Conservation (phyloP, 2,888 invertebrate genomes). For the Lepetodrilus schrolli region DNA sequence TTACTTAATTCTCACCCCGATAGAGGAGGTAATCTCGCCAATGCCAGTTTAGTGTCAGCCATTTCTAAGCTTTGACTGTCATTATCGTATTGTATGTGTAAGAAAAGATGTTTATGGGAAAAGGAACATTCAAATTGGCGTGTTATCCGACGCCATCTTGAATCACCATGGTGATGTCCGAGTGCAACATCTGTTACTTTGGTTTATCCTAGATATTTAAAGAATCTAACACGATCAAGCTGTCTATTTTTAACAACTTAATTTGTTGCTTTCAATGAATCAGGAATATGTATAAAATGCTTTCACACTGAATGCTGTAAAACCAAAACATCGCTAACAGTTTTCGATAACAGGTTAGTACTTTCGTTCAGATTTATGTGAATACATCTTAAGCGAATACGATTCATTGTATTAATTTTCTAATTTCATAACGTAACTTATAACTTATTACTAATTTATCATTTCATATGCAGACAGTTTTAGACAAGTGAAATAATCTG, state of each 20-base stretch:
- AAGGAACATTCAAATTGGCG: no score
- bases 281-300: background rate
- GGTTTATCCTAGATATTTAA: background rate
- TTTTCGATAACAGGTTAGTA: background rate
- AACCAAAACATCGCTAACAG: background rate
- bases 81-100: background rate
- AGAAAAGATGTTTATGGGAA: no score
- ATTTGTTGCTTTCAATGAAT: background rate
- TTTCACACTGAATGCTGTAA: background rate
- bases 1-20: slow-evolving; percentile 54
- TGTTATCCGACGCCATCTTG: slow-evolving; percentile 15
- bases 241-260: background rate
- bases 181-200: background rate
- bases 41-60: slow-evolving; percentile 53
- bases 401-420: no score
- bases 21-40: slow-evolving; percentile 65
- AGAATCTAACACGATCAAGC: background rate
- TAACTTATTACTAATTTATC: no score
- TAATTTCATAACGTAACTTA: no score
- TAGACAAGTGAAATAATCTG: no score
- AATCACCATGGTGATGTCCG: background rate
- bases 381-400: no score
- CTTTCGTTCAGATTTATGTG: background rate
- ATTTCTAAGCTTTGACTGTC: slow-evolving; percentile 30
- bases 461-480: no score